These are phyloP conservation scores for Rattus norvegicus DNA, from an alignment of 2,113 vertebrate species.

Conservation along the genomic window GRCr8 NC_086023.1:136451501-136452000, in stretches of 20 bases:
- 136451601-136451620: background rate
- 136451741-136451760: background rate
- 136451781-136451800: background rate
- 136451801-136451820: background rate
- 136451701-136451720: background rate
- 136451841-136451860: background rate
- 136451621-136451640: background rate
- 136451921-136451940: background rate
- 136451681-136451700: background rate
- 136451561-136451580: too few species aligned
- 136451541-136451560: too few species aligned
- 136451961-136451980: background rate
- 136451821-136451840: background rate
- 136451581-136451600: background rate
- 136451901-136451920: background rate
- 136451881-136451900: too few species aligned
- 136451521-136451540: too few species aligned
- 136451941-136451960: background rate
- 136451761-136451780: too few species aligned
- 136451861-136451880: background rate
- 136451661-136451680: background rate
- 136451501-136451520: too few species aligned
- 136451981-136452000: background rate
- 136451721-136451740: background rate
- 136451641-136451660: background rate